These are phyloP conservation scores for Drosophila cyrtoloma DNA, from an alignment of 2,888 invertebrate genomes.

Conservation along the genomic window DNA sequence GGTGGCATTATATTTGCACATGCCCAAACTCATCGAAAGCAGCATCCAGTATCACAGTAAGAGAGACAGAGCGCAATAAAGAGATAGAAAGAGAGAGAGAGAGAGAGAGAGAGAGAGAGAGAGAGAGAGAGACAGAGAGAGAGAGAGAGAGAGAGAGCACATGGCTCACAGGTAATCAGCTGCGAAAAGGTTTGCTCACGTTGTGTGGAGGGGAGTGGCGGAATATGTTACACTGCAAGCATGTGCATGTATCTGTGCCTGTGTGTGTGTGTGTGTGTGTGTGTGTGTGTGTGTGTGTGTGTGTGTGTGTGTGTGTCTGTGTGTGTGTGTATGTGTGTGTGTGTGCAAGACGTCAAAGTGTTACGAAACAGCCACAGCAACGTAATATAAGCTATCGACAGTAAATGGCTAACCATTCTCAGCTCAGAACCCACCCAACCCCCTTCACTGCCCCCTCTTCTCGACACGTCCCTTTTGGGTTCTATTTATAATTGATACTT, in stretches of 20 bases:
- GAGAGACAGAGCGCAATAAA: not conserved
- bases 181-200: constrained; percentile 24
- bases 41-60: constrained; percentile 1
- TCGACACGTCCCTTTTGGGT: constrained; percentile 21
- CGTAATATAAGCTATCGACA: constrained; percentile 53
- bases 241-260: not conserved
- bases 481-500: constrained; percentile 55
- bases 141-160: not conserved
- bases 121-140: not conserved
- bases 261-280: not conserved
- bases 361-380: constrained; percentile 50
- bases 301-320: not conserved
- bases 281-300: not conserved
- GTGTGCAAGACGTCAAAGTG: constrained; percentile 46
- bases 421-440: not conserved
- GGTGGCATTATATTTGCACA: constrained; percentile 3
- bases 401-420: constrained; percentile 20
- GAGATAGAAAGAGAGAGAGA: not conserved
- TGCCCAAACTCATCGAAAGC: constrained; percentile 1
- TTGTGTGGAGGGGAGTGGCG: constrained; percentile 1
- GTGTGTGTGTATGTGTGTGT: not conserved
- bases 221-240: constrained; percentile 18
- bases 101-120: not conserved
- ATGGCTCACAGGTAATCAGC: constrained; percentile 19
- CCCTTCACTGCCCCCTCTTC: constrained; percentile 20